Evolutionary conservation across 2,797 vertebrate species (phyloP).

Genomic region (Peromyscus aztecus): DNA sequence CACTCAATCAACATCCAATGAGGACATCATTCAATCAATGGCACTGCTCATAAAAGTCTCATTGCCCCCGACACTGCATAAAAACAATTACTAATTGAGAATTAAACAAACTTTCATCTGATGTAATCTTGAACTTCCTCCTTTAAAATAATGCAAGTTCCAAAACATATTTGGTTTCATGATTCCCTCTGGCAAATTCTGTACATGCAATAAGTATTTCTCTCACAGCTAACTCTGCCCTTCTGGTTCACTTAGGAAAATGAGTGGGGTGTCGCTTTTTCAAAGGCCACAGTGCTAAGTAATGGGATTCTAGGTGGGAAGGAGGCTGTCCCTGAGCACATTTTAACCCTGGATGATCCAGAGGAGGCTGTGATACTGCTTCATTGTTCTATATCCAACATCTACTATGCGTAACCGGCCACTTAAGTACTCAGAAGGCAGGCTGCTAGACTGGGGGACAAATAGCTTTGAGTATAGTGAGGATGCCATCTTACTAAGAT

Average conservation of each 20-base stretch:
- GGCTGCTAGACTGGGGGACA: slow-evolving; percentile 24
- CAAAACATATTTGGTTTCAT: slow-evolving; percentile 61
- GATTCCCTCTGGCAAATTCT: slow-evolving; percentile 43
- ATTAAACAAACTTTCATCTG: slow-evolving; percentile 80
- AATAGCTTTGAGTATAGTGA: slow-evolving; percentile 49
- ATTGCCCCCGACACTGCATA: slow-evolving; percentile 29
- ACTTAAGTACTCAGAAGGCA: background rate
- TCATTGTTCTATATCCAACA: background rate
- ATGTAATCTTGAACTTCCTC: slow-evolving; percentile 69
- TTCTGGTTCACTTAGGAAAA: slow-evolving; percentile 67
- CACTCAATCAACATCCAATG: slow-evolving; percentile 71
- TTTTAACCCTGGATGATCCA: slow-evolving; percentile 59
- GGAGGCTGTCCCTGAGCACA: slow-evolving; percentile 17
- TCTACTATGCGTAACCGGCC: background rate
- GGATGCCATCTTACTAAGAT: slow-evolving; percentile 58
- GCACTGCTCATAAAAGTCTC: slow-evolving; percentile 64
- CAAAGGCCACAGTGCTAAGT: slow-evolving; percentile 65
- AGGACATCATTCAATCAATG: slow-evolving; percentile 71
- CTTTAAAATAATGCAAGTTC: slow-evolving; percentile 75
- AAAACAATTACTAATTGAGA: slow-evolving; percentile 77
- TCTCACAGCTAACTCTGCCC: slow-evolving; percentile 58
- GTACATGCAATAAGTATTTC: slow-evolving; percentile 62
- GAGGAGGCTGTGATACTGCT: background rate
- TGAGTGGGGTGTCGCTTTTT: slow-evolving; percentile 47
- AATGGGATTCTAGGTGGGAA: slow-evolving; percentile 46